Base-by-base conservation (phyloP, 2,797 vertebrate species). In the Nothura maculosa region DNA sequence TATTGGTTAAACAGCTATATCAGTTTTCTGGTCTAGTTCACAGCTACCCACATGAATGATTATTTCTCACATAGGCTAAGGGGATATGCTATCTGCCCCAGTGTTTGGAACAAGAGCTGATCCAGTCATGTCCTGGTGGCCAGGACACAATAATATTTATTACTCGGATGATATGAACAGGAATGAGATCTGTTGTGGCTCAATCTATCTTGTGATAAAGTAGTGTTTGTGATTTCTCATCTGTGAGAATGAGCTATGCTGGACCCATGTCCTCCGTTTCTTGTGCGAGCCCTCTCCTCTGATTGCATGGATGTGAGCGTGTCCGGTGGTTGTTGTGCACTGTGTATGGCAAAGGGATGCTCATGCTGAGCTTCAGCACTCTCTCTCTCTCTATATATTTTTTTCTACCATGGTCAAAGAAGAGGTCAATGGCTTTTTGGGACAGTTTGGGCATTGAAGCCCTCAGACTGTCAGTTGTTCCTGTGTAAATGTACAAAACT, bases 401-500 rank as follows among this genome's bases (percentile, higher is more conserved):
- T 81, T 48, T 43, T 21, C 30, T 86, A 30, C 52, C 27, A 30
- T 50, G 28, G 20, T 40, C 57, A n/a, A 43, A 38, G 34, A 34
- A 27, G n/a, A 83, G 22, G 14, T 27, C 34, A 67, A 19, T 43
- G 27, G 10, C 9, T 32, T 42, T 86, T 69, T 52, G 38, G 10
- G 58, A 5, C 6, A 0, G 0, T 5, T 4, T 40, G 54, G 42
- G 66, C 5, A 9, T 6, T 5, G 10, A 11, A 40, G 10, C 30
- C 55, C 38, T 54, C 48, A 57, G 36, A 17, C 38, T 19, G 3
- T 75, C 58, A 69, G 27, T 68, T 36, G 10, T 2, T 0, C 52
- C 40, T 52, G 12, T 9, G 8, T 34, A 27, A 42, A 78, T 25
- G 8, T 25, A 75, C 11, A 22, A 38, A 1, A 50, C 20, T 32